Evolutionary conservation across 2,797 vertebrate genomes (phyloP).

Genomic region (Tarsius wallacei): DNA sequence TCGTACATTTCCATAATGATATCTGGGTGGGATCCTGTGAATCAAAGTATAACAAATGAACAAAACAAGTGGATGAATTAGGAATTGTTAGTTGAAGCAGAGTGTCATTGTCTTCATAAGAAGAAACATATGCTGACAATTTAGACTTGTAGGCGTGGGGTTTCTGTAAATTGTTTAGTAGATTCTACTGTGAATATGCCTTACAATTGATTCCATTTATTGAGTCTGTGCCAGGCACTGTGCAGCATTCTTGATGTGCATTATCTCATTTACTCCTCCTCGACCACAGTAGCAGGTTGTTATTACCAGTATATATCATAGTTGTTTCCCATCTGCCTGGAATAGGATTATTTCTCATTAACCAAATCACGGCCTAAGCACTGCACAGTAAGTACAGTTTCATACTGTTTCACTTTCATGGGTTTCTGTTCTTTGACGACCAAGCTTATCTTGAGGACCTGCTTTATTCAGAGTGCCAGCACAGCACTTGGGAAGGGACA

Average conservation of each 20-base stretch:
- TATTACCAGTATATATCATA: not conserved
- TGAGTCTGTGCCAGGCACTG: not conserved
- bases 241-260: not conserved
- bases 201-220: not conserved
- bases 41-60: conserved; percentile 42
- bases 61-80: conserved; percentile 43
- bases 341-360: not conserved
- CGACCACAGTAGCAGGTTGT: not conserved
- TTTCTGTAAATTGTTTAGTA: conserved; percentile 38
- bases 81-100: conserved; percentile 54
- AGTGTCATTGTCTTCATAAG: conserved; percentile 26
- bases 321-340: not conserved
- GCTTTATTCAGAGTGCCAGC: not conserved
- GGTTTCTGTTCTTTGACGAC: not conserved
- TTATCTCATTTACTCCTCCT: not conserved
- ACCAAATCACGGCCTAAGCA: not conserved
- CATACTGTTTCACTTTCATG: not conserved
- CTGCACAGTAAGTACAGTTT: not conserved
- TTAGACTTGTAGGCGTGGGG: not conserved
- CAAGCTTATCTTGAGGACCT: not conserved
- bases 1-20: not conserved
- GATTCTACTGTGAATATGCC: not conserved
- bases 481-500: not conserved
- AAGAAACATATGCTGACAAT: conserved; percentile 50
- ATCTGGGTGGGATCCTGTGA: conserved; percentile 29